phyloP scores from a whole-genome alignment of 2,888 invertebrate species.

The Heliothis peltigera region DNA sequence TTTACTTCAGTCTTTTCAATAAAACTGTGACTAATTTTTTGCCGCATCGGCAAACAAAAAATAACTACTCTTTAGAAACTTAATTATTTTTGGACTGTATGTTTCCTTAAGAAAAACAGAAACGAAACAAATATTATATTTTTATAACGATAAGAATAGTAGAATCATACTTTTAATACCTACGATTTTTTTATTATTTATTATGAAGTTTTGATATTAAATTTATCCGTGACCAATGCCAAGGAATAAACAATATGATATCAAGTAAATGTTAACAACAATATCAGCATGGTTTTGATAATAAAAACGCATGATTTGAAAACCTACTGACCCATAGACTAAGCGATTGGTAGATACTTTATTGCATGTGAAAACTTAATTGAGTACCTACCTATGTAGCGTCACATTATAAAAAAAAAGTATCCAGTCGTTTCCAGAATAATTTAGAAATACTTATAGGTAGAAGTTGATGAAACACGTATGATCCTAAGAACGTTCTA shows the following conservation, averaged over 20 bases:
- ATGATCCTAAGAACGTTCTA: conserved; percentile 12
- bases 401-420: too few species aligned
- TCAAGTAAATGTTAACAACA: not conserved
- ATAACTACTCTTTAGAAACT: conserved; percentile 49
- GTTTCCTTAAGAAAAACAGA: not conserved
- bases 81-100: conserved; percentile 37
- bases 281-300: not conserved
- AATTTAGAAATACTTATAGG: too few species aligned
- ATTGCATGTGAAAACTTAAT: too few species aligned
- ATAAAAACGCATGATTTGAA: not conserved
- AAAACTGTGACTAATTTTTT: conserved; percentile 54
- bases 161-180: not conserved
- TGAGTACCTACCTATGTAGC: too few species aligned
- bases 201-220: conserved; percentile 1
- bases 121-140: not conserved
- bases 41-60: conserved; percentile 31
- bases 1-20: conserved; percentile 45
- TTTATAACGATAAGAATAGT: not conserved
- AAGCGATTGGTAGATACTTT: not conserved
- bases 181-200: not conserved
- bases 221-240: not conserved
- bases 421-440: too few species aligned
- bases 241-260: not conserved
- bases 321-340: not conserved
- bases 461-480: too few species aligned